phyloP scores from a whole-genome alignment of 2,888 invertebrate genomes.

The Marasmarcha lunaedactyla region DNA sequence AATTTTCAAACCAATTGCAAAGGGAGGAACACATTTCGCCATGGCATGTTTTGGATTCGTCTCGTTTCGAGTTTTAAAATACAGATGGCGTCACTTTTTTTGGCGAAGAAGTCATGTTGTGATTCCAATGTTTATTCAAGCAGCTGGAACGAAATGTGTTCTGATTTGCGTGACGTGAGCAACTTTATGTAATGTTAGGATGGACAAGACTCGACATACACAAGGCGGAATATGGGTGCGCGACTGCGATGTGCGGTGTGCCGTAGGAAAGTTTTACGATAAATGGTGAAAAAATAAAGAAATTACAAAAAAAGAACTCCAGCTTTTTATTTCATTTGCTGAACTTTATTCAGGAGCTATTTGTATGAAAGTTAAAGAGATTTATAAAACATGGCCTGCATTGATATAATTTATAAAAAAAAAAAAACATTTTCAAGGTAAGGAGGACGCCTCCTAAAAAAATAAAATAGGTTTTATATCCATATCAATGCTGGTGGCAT shows the following conservation, averaged over 20 bases:
- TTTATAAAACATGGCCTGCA: too few species aligned
- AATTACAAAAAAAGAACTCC: conserved; percentile 47
- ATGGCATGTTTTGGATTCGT: not conserved
- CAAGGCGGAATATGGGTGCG: conserved; percentile 63
- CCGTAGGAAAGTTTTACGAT: conserved; percentile 69
- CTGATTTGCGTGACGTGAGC: conserved; percentile 3
- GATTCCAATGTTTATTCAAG: not conserved
- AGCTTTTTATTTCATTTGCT: not conserved
- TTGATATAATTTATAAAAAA: too few species aligned
- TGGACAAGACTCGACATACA: conserved; percentile 47
- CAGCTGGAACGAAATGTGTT: too few species aligned
- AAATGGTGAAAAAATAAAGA: conserved; percentile 70
- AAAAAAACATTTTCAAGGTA: too few species aligned
- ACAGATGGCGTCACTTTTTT: not conserved
- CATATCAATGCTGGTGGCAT: too few species aligned
- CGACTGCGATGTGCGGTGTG: conserved; percentile 63
- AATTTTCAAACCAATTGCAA: not conserved
- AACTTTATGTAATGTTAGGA: not conserved
- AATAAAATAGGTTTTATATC: too few species aligned
- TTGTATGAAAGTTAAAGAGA: too few species aligned
- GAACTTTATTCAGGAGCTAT: too few species aligned
- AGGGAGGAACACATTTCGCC: not conserved
- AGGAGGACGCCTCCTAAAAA: too few species aligned
- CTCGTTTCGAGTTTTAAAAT: not conserved
- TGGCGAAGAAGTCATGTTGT: not conserved